Conservation (phyloP, 2,888 invertebrate genomes). For the Lasioglossum calceatum region DNA sequence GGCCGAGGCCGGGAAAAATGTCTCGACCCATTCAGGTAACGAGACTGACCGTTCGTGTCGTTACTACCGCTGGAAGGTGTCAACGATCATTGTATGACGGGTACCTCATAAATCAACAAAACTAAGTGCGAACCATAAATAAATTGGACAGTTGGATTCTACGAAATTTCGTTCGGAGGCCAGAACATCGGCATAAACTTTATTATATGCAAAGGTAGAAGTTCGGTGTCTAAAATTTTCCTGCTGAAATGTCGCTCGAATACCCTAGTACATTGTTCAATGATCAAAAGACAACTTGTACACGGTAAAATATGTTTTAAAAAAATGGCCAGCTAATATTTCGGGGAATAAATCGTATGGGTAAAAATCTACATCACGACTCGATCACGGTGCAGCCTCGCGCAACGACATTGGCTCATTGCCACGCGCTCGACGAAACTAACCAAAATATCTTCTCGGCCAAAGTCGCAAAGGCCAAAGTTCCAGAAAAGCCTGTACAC, state of each 20-base stretch:
- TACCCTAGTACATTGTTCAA: background rate
- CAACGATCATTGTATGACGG: slow-evolving; percentile 48
- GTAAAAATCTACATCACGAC: slow-evolving; percentile 37
- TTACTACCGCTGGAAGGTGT: slow-evolving; percentile 32
- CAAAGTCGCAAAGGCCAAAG: slow-evolving; percentile 71
- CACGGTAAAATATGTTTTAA: background rate
- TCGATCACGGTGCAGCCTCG: slow-evolving; percentile 51
- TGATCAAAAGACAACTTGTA: background rate
- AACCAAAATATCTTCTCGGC: slow-evolving; percentile 74
- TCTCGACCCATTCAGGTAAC: slow-evolving; percentile 37
- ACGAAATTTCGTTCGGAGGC: background rate
- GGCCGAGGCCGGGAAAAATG: slow-evolving; percentile 10
- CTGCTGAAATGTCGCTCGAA: background rate
- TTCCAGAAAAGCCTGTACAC: slow-evolving; percentile 56
- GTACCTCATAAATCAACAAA: slow-evolving; percentile 51
- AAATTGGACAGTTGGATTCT: slow-evolving; percentile 18
- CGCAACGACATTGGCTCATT: slow-evolving; percentile 67
- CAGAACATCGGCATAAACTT: background rate
- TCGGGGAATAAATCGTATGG: background rate
- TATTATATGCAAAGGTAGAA: background rate
- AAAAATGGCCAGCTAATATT: background rate
- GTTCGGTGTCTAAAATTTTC: background rate
- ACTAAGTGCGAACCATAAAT: slow-evolving; percentile 37
- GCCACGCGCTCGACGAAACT: slow-evolving; percentile 70
- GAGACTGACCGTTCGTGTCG: slow-evolving; percentile 25